phyloP scores from a whole-genome alignment of 2,113 vertebrate species.

The Archilochus colubris region DNA sequence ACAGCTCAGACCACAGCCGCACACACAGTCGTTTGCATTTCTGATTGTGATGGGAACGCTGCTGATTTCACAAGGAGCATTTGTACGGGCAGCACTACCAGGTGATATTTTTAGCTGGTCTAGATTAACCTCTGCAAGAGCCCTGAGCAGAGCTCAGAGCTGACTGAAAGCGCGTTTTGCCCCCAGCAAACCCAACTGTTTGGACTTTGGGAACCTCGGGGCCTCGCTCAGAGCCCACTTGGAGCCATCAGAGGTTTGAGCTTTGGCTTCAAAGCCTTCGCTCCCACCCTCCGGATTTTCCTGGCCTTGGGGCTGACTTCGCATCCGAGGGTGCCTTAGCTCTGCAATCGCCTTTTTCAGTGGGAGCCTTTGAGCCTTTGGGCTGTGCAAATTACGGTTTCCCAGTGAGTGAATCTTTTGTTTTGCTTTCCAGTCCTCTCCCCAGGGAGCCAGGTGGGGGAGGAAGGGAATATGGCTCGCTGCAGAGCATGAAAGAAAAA shows the following conservation, averaged over 20 bases:
- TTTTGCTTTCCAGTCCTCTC: constrained; percentile 25
- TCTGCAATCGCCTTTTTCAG: not conserved
- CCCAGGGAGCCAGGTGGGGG: constrained; percentile 56
- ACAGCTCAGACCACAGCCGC: not conserved
- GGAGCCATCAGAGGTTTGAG: not conserved
- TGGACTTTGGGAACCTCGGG: not conserved
- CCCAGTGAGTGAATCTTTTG: constrained; percentile 38
- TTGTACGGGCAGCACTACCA: not conserved
- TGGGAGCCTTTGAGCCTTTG: not conserved
- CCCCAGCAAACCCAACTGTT: rapidly evolving
- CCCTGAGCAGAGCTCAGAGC: rapidly evolving
- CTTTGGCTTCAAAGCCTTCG: not conserved
- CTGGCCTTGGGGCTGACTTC: not conserved
- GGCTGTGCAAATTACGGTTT: not conserved
- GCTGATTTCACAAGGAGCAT: not conserved
- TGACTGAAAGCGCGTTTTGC: not conserved
- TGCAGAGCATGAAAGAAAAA: constrained; percentile 1
- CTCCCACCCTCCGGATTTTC: not conserved
- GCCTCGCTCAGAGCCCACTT: not conserved
- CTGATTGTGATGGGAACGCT: rapidly evolving
- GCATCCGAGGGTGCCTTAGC: not conserved
- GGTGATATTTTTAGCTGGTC: not conserved
- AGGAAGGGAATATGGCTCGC: constrained; percentile 29
- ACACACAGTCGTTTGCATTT: not conserved
- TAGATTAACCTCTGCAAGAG: not conserved